These are phyloP conservation scores for silkworm (Bombyx mori) DNA, from an alignment of 1,140 invertebrate species.

Conservation along the genomic window ASM3026992v2 NC_085122.1:2266501-2267000, in stretches of 20 bases:
- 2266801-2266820: slow-evolving; percentile 48
- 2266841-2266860: slow-evolving; percentile 62
- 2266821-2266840: slow-evolving; percentile 62
- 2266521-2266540: not conserved
- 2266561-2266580: slow-evolving; percentile 24
- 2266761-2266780: slow-evolving; percentile 40
- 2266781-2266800: slow-evolving; percentile 51
- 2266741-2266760: slow-evolving; percentile 1
- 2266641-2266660: slow-evolving; percentile 14
- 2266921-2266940: slow-evolving; percentile 70
- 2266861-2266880: slow-evolving; percentile 45
- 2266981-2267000: slow-evolving; percentile 6
- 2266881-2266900: slow-evolving; percentile 63
- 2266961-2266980: slow-evolving; percentile 37
- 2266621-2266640: not conserved
- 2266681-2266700: slow-evolving; percentile 26
- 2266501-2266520: not conserved
- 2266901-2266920: slow-evolving; percentile 70
- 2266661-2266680: not conserved
- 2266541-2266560: not conserved
- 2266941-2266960: slow-evolving; percentile 62
- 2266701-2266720: slow-evolving; percentile 41
- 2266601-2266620: not conserved
- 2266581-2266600: slow-evolving; percentile 42
- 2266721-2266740: slow-evolving; percentile 18